Evolutionary conservation across 2,113 vertebrate genomes (phyloP).

Genomic region (Melanostigma gelatinosum): DNA sequence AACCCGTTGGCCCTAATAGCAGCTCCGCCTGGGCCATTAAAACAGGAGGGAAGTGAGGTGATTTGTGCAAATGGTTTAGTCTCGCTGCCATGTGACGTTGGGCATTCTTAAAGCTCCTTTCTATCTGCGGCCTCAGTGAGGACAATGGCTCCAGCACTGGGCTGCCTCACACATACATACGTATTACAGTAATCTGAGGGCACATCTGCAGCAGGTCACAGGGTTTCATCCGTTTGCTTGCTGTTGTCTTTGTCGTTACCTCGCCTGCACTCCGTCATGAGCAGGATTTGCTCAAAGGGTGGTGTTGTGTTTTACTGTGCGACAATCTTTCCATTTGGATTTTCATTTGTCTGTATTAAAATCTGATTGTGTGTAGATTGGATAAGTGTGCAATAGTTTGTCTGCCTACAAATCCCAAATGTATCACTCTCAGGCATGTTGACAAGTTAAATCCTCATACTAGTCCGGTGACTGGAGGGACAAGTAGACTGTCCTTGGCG

Average conservation of each 20-base stretch:
- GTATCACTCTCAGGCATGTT: constrained; percentile 47
- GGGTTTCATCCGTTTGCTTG: constrained; percentile 50
- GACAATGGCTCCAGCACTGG: constrained; percentile 64
- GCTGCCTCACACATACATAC: constrained; percentile 37
- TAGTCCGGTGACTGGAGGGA: constrained; percentile 2
- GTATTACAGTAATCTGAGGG: constrained; percentile 80
- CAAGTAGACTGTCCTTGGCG: constrained; percentile 7
- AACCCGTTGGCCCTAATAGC: constrained; percentile 71
- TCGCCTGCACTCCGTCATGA: constrained; percentile 63
- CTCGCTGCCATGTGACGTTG: constrained; percentile 48
- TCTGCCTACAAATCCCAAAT: constrained; percentile 59
- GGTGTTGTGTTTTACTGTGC: constrained; percentile 54
- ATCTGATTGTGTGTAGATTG: constrained; percentile 62
- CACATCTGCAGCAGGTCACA: constrained; percentile 77
- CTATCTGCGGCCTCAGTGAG: constrained; percentile 29
- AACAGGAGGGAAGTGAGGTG: constrained; percentile 61
- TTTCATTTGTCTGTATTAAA: constrained; percentile 70
- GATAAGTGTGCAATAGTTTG: constrained; percentile 65
- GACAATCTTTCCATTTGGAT: constrained; percentile 72
- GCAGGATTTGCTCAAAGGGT: constrained; percentile 60
- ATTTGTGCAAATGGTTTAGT: constrained; percentile 74
- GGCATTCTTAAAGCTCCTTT: constrained; percentile 66
- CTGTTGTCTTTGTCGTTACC: constrained; percentile 52
- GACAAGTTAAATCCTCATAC: constrained; percentile 55
- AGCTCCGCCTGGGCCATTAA: constrained; percentile 72